Base-by-base conservation (phyloP, 2,113 vertebrate species). In the Mugil cephalus region DNA sequence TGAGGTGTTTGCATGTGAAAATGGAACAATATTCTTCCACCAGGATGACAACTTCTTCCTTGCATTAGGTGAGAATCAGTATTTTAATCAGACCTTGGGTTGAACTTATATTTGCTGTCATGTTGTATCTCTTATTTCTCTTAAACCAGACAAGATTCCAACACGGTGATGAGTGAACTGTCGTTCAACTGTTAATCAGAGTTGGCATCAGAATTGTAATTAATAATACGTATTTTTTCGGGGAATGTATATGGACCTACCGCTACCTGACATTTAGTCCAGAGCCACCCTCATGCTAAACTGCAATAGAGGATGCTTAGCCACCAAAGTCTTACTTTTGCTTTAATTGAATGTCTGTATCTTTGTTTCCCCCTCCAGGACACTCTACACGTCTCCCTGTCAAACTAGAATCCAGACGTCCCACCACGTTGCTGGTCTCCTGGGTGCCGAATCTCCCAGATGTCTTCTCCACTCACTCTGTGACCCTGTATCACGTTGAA, bases 1-100 rank as follows among this genome's bases (percentile, higher is more conserved):
- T 19, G 86, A 90, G 4, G 86, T 87, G 39, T 93, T 91, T 82
- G 86, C 87, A 0, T 94, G 93, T 92, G 90, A 91, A 73, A 84
- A 79, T n/a, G 42, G 69, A 8, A 89, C 91, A 0, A 10, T 81
- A 3, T 92, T 88, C 67, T 87, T 94, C 35, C 59, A 82, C 17
- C 91, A 92, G 55, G 87, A 89, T 19, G 61, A 83, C 10, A 17
- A 85, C 64, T 79, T 94, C 69, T 85, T 92, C 24, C 80, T 94
- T n/a, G 82, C 82, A 4, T 15, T 90, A 19, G 93, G 93, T 92
- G 66, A 88, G 56, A 19, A 48, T 50, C 7, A 1, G 14, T 40
- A 21, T 7, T 42, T 7, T 19, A 15, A 7, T 38, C 4, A 51
- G 1, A 43, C 18, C 42, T 46, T 39, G 7, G 34, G 14, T 13